Evolutionary conservation across 2,797 vertebrate species (phyloP).

Genomic region (Hyperoplus lanceolatus): DNA sequence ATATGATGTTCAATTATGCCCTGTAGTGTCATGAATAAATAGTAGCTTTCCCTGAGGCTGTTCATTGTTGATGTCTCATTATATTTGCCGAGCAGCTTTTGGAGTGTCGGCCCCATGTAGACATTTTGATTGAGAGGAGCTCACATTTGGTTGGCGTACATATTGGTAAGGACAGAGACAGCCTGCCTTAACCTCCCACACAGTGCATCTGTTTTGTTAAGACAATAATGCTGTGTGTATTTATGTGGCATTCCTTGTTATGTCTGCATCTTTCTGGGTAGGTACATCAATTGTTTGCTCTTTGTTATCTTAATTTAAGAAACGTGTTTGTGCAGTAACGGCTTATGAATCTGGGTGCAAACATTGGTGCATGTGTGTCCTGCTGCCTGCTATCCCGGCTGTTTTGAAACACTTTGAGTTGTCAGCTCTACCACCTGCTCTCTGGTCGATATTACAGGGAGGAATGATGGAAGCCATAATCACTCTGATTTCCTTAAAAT

Average conservation of each 20-base stretch:
- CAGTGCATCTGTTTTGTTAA: constrained; percentile 32
- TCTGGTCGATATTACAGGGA: constrained; percentile 42
- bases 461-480: constrained; percentile 56
- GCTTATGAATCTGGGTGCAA: constrained; percentile 21
- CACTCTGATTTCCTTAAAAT: constrained; percentile 59
- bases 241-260: constrained; percentile 7
- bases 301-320: constrained; percentile 26
- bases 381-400: constrained; percentile 11
- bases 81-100: constrained; percentile 49
- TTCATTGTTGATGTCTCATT: constrained; percentile 58
- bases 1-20: constrained; percentile 57
- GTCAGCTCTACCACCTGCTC: constrained; percentile 42
- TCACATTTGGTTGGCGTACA: constrained; percentile 52
- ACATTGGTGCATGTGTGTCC: constrained; percentile 11
- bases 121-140: constrained; percentile 40
- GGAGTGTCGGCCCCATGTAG: constrained; percentile 38
- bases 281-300: not conserved
- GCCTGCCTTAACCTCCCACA: constrained; percentile 33
- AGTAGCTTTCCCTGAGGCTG: constrained; percentile 41
- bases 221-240: constrained; percentile 1
- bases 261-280: not conserved
- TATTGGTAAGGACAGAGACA: constrained; percentile 46
- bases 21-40: constrained; percentile 54
- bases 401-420: constrained; percentile 38
- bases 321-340: constrained; percentile 24